phyloP scores from a whole-genome alignment of 1,140 invertebrate genomes.

The Andrena cerasifolii region DNA sequence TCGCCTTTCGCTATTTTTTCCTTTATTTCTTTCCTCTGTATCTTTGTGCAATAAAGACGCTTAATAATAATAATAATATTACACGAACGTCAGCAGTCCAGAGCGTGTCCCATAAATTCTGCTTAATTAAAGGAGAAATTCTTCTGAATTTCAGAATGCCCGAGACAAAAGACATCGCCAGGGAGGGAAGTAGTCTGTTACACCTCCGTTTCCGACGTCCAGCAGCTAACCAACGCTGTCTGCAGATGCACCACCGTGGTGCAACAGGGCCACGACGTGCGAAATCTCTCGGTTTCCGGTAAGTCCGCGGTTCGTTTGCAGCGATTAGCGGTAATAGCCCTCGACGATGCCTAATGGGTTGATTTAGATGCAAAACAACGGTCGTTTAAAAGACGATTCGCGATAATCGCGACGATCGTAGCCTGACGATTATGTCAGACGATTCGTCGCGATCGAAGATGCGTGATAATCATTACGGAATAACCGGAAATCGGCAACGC shows the following conservation, averaged over 20 bases:
- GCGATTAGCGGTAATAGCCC: not conserved
- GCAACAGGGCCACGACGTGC: slow-evolving; percentile 77
- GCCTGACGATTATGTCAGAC: slow-evolving; percentile 3
- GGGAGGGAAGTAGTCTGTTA: slow-evolving; percentile 78
- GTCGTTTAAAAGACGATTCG: slow-evolving; percentile 7
- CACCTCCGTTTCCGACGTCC: slow-evolving; percentile 68
- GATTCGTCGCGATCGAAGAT: not conserved
- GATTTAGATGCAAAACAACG: slow-evolving; percentile 1
- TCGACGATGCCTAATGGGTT: not conserved
- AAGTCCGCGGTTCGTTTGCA: slow-evolving; percentile 50
- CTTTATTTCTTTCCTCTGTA: no score
- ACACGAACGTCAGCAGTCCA: no score
- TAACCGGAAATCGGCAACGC: not conserved
- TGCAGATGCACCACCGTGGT: slow-evolving; percentile 79
- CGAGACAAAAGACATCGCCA: slow-evolving; percentile 72
- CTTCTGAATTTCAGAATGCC: slow-evolving; percentile 74
- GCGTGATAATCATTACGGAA: not conserved
- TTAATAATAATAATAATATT: not conserved
- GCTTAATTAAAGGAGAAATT: no score
- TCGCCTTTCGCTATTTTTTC: no score
- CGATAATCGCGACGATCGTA: slow-evolving; percentile 26
- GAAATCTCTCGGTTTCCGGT: slow-evolving; percentile 76
- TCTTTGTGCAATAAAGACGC: no score
- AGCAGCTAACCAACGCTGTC: slow-evolving; percentile 69
- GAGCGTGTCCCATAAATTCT: no score